These are phyloP conservation scores for Pteromalus puparum DNA, from an alignment of 1,140 invertebrate species.

Conservation along the genomic window DNA sequence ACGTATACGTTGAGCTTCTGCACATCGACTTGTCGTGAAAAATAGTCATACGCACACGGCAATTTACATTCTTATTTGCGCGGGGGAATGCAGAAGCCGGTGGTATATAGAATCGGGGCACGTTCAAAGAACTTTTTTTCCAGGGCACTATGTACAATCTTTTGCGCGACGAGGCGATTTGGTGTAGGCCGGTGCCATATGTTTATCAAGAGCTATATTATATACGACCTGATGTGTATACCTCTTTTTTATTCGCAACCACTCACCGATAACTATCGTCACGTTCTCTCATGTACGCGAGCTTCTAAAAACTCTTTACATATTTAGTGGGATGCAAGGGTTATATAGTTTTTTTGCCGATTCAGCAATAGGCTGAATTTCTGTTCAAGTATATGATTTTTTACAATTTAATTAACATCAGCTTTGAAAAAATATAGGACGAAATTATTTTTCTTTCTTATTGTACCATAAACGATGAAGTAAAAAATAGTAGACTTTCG, in stretches of 20 bases:
- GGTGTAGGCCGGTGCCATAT: not conserved
- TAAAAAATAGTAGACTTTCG: not conserved
- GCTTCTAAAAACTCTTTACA: slow-evolving; percentile 15
- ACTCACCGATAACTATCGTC: not conserved
- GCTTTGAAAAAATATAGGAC: no score
- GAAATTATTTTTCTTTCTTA: no score
- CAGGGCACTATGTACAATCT: slow-evolving; percentile 46
- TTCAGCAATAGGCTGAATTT: not conserved
- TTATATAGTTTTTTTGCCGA: slow-evolving; percentile 2
- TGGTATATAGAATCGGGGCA: not conserved
- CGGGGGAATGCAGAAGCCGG: not conserved
- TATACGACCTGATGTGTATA: slow-evolving; percentile 24
- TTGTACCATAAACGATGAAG: not conserved
- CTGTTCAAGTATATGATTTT: not conserved
- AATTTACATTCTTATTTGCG: not conserved
- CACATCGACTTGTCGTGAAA: not conserved
- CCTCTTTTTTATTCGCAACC: slow-evolving; percentile 10
- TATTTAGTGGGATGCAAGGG: slow-evolving; percentile 10
- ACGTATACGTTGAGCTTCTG: not conserved
- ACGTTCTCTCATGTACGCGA: not conserved
- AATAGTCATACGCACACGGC: not conserved
- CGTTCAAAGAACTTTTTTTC: slow-evolving; percentile 46
- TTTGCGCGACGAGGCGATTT: slow-evolving; percentile 25
- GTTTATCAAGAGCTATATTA: slow-evolving; percentile 20
- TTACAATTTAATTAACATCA: no score